Evolutionary conservation across 2,888 invertebrate genomes (phyloP).

Genomic region (Trichacis sp.): DNA sequence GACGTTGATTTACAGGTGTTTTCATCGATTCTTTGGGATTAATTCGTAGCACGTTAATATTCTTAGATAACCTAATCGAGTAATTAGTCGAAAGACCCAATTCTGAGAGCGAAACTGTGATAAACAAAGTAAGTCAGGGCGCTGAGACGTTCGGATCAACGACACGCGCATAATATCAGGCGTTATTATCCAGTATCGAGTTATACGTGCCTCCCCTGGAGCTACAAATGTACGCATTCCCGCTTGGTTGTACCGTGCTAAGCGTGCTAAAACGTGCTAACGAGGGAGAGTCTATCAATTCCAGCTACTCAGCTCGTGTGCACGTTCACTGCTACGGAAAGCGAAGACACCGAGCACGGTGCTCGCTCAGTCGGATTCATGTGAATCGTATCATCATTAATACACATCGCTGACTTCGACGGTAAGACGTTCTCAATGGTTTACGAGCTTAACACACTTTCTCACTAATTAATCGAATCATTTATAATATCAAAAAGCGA

Average conservation of each 20-base stretch:
- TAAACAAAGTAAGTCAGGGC: not conserved
- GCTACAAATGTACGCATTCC: conserved; percentile 34
- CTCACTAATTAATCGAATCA: not conserved
- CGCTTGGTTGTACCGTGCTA: conserved; percentile 44
- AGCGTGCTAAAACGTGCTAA: conserved; percentile 49
- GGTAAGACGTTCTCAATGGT: conserved; percentile 24
- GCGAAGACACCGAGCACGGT: conserved; percentile 41
- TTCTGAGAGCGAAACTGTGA: conserved; percentile 1
- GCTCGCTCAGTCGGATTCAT: conserved; percentile 41
- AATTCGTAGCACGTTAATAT: too few relatives aligned
- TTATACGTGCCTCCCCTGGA: conserved; percentile 59
- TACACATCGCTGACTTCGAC: conserved; percentile 35
- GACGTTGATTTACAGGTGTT: too few relatives aligned
- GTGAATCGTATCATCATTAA: conserved; percentile 43
- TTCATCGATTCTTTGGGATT: too few relatives aligned
- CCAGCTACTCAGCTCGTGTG: conserved; percentile 54
- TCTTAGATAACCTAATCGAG: not conserved
- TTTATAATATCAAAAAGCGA: too few relatives aligned
- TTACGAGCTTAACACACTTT: not conserved
- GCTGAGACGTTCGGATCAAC: conserved; percentile 36
- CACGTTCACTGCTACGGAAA: conserved; percentile 37
- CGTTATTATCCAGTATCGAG: conserved; percentile 66
- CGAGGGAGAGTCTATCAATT: conserved; percentile 60
- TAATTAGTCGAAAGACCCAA: not conserved
- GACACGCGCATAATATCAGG: conserved; percentile 62